These are phyloP conservation scores for Rhinophrynus dorsalis DNA, from an alignment of 2,797 vertebrate species.

Conservation along the genomic window DNA sequence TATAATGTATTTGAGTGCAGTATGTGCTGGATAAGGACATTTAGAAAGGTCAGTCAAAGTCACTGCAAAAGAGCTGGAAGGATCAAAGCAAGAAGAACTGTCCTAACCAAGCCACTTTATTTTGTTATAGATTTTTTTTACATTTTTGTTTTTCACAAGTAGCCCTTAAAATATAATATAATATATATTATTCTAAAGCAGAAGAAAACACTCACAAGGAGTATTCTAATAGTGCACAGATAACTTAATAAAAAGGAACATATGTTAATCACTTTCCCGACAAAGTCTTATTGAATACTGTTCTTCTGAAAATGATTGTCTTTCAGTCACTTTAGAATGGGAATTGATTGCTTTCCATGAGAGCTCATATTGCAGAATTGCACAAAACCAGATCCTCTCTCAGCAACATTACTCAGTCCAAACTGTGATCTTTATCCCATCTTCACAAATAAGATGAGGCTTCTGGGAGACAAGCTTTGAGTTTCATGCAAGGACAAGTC, in stretches of 20 bases:
- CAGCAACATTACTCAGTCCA: background rate
- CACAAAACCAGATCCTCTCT: background rate
- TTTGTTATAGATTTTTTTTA: background rate
- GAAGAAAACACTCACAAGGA: background rate
- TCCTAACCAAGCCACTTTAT: conserved; percentile 1
- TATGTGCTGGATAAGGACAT: no score
- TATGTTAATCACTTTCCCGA: background rate
- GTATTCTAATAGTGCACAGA: conserved; percentile 27
- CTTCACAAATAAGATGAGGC: background rate
- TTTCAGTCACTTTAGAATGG: no score
- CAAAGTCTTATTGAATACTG: background rate
- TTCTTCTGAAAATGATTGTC: background rate
- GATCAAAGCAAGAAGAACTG: background rate
- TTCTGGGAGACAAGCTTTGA: background rate
- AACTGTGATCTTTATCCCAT: background rate
- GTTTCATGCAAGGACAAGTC: conserved; percentile 37
- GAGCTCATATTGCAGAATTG: background rate
- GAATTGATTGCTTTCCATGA: background rate
- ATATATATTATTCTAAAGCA: conserved; percentile 5
- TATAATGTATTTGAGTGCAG: no score
- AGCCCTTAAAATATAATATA: conserved; percentile 16
- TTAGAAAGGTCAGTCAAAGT: no score
- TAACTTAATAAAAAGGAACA: conserved; percentile 14
- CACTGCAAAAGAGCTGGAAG: no score
- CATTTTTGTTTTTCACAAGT: background rate